These are phyloP conservation scores for Trichogramma pretiosum DNA, from an alignment of 1,140 invertebrate species.

Conservation along the genomic window DNA sequence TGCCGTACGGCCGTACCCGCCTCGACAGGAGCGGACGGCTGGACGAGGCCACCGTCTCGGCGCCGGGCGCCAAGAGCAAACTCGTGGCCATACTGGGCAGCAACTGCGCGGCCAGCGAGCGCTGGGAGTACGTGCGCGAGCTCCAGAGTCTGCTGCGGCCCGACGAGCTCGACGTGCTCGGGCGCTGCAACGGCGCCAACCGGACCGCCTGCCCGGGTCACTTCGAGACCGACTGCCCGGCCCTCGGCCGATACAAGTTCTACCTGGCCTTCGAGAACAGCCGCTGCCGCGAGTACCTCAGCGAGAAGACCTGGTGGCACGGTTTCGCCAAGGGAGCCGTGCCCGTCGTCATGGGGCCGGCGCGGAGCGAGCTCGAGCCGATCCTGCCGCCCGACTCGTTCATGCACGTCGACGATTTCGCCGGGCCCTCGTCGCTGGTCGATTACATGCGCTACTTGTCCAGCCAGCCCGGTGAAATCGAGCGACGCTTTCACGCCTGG, in stretches of 20 bases:
- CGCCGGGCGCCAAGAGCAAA: conserved; percentile 27
- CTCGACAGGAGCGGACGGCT: not conserved
- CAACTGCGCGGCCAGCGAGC: conserved; percentile 50
- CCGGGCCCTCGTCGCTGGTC: conserved; percentile 52
- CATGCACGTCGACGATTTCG: conserved; percentile 67
- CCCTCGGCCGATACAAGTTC: conserved; percentile 57
- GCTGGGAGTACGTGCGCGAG: conserved; percentile 53
- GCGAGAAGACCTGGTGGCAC: conserved; percentile 63
- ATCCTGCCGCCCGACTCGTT: conserved; percentile 58
- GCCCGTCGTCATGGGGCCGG: conserved; percentile 61
- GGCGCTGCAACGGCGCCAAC: conserved; percentile 32
- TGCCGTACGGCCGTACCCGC: conserved; percentile 57
- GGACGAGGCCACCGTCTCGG: not conserved
- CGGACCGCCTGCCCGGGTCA: conserved; percentile 49
- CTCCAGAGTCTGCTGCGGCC: conserved; percentile 42
- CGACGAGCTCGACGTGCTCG: conserved; percentile 26
- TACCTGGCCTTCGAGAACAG: conserved; percentile 71
- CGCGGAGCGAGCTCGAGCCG: conserved; percentile 42
- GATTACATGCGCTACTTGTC: conserved; percentile 52
- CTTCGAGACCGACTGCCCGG: conserved; percentile 49
- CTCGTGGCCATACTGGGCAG: conserved; percentile 54
- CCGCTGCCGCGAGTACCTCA: conserved; percentile 61
- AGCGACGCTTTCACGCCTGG: conserved; percentile 63
- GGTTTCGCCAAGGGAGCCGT: conserved; percentile 55
- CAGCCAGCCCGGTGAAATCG: conserved; percentile 36